A percentile compares a stretch with the other conserved stretches of the same genome.
Evolutionary conservation across 2,888 invertebrate genomes (phyloP).

Genomic region (Pseudanteris insignis): DNA sequence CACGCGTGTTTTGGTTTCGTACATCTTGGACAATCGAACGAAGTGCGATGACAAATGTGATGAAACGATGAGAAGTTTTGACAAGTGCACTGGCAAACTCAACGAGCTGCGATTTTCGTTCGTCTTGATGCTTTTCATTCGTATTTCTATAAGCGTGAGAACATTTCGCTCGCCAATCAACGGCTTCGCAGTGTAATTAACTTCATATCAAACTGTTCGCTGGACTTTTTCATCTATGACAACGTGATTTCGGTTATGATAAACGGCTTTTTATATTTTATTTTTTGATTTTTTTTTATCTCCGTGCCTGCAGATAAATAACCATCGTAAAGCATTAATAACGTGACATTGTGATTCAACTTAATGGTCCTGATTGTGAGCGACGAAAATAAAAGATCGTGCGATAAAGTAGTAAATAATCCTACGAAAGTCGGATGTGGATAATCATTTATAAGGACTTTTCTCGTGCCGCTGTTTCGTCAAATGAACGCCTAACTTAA

Average conservation of each 20-base stretch:
- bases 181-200: background rate
- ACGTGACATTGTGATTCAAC: slow-evolving; percentile 32
- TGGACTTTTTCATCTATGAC: slow-evolving; percentile 30
- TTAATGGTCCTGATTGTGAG: slow-evolving; percentile 30
- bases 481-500: slow-evolving; percentile 16
- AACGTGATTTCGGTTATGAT: slow-evolving; percentile 24
- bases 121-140: too few species aligned
- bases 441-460: slow-evolving; percentile 33
- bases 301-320: slow-evolving; percentile 28
- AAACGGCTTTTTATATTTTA: slow-evolving; percentile 24
- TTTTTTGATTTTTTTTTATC: too few species aligned
- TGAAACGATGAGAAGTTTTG: too few species aligned
- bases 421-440: slow-evolving; percentile 21
- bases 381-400: slow-evolving; percentile 17
- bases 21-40: too few species aligned
- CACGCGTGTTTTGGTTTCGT: too few species aligned
- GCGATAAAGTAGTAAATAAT: slow-evolving; percentile 18
- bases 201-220: slow-evolving; percentile 23
- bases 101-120: too few species aligned
- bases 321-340: slow-evolving; percentile 28
- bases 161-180: background rate
- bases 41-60: too few species aligned
- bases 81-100: too few species aligned
- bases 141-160: too few species aligned
- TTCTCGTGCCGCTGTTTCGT: slow-evolving; percentile 17